phyloP scores from a whole-genome alignment of 2,888 invertebrate species.

The Hyalella azteca region DNA sequence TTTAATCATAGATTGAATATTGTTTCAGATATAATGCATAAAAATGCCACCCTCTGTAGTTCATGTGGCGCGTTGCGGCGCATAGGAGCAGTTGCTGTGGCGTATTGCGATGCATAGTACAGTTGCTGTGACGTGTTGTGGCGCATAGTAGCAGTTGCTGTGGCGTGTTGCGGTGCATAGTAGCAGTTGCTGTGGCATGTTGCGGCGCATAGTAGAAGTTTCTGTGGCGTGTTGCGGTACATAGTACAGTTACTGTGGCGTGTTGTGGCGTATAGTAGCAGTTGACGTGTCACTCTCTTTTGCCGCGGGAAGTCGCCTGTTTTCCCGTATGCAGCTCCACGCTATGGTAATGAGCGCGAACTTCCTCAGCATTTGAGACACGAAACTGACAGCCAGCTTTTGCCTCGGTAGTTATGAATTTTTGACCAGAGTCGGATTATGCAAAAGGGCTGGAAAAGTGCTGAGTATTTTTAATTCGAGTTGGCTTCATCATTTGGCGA shows the following conservation, averaged over 20 bases:
- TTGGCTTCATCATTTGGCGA: slow-evolving; percentile 36
- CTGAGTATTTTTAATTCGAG: slow-evolving; percentile 36
- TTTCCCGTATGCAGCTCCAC: slow-evolving; percentile 27
- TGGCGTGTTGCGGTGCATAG: too few relatives aligned
- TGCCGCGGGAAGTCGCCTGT: slow-evolving; percentile 21
- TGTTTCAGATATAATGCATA: too few relatives aligned
- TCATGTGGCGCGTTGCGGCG: background rate
- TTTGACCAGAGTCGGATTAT: slow-evolving; percentile 37
- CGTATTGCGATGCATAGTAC: too few relatives aligned
- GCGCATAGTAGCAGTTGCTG: too few relatives aligned
- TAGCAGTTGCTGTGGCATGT: too few relatives aligned
- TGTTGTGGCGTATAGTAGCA: background rate
- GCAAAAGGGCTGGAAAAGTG: slow-evolving; percentile 36
- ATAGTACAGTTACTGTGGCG: too few relatives aligned
- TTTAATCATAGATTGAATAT: too few relatives aligned
- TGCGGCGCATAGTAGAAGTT: too few relatives aligned
- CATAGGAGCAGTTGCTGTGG: too few relatives aligned
- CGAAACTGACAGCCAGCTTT: slow-evolving; percentile 37
- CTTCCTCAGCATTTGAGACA: slow-evolving; percentile 36
- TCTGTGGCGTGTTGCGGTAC: background rate
- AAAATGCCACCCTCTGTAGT: too few relatives aligned
- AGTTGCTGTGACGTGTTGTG: too few relatives aligned
- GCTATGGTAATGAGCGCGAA: slow-evolving; percentile 34
- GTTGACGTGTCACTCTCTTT: slow-evolving; percentile 32
- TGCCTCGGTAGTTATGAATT: slow-evolving; percentile 37